These are phyloP conservation scores for Eristalinus sepulchralis DNA, from an alignment of 2,888 invertebrate genomes.

Conservation along the genomic window DNA sequence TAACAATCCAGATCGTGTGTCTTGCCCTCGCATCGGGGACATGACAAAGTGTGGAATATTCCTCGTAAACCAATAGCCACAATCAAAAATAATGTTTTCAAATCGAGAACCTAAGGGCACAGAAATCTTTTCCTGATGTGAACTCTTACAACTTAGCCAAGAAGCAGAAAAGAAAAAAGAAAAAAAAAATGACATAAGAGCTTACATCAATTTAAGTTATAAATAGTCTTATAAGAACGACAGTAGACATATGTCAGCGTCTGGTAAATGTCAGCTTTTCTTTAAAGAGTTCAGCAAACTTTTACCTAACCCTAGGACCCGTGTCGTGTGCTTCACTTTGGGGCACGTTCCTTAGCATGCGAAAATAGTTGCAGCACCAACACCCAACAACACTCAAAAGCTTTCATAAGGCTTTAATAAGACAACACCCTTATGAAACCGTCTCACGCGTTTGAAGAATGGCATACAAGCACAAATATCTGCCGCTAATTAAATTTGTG, in stretches of 20 bases:
- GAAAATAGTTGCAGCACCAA: neutral
- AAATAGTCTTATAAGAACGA: too few species aligned
- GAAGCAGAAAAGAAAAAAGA: too few species aligned
- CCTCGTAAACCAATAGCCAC: too few species aligned
- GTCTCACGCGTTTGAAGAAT: neutral
- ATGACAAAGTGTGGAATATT: too few species aligned
- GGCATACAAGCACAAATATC: neutral
- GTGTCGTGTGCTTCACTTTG: neutral
- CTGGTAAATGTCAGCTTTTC: neutral
- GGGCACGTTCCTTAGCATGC: neutral
- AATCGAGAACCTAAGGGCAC: too few species aligned
- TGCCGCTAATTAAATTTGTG: conserved; percentile 32
- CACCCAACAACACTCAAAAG: neutral
- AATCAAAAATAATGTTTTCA: too few species aligned
- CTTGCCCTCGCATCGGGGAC: too few species aligned
- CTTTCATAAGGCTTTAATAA: neutral
- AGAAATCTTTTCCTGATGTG: too few species aligned
- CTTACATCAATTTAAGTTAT: too few species aligned
- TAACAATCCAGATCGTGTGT: too few species aligned
- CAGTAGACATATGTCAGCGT: neutral
- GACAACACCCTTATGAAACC: conserved; percentile 13
- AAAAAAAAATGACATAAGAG: too few species aligned
- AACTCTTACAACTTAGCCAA: too few species aligned
- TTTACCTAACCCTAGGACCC: neutral
- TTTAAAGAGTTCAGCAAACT: neutral